These are phyloP conservation scores for Gastrophryne carolinensis DNA, from an alignment of 2,797 vertebrate genomes.

Conservation along the genomic window DNA sequence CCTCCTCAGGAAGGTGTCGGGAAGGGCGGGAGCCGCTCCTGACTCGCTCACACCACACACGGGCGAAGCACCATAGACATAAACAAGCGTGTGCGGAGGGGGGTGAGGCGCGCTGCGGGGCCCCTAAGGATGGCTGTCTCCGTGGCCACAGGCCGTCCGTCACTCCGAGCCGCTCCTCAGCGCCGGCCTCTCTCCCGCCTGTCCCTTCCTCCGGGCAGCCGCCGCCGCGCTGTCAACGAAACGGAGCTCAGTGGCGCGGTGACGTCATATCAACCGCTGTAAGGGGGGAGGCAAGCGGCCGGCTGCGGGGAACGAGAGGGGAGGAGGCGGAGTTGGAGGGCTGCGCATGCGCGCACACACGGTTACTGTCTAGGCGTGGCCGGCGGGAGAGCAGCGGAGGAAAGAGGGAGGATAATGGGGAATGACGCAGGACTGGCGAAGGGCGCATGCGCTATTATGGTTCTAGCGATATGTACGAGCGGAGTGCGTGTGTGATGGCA, in stretches of 20 bases:
- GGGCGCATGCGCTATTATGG: not conserved
- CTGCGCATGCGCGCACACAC: slow-evolving; percentile 54
- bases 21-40: slow-evolving; percentile 64
- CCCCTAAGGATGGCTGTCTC: slow-evolving; percentile 14
- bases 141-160: not conserved
- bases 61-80: not conserved
- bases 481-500: too few species aligned
- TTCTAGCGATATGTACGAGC: too few species aligned
- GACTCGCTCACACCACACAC: slow-evolving; percentile 14
- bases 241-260: slow-evolving; percentile 66
- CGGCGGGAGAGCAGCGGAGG: slow-evolving; percentile 18
- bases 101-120: too few species aligned
- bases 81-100: too few species aligned
- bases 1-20: slow-evolving; percentile 58
- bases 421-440: slow-evolving; percentile 34
- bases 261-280: slow-evolving; percentile 64
- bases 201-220: slow-evolving; percentile 48
- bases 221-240: slow-evolving; percentile 63
- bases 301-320: not conserved
- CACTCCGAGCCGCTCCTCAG: not conserved
- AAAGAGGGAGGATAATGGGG: slow-evolving; percentile 28
- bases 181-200: slow-evolving; percentile 54
- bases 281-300: slow-evolving; percentile 47
- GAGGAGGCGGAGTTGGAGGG: not conserved
- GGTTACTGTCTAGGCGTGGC: slow-evolving; percentile 35